Evolutionary conservation across 2,113 vertebrate species (phyloP), one percentile per base, ranked within the genome.

Genomic region (Charina bottae): DNA sequence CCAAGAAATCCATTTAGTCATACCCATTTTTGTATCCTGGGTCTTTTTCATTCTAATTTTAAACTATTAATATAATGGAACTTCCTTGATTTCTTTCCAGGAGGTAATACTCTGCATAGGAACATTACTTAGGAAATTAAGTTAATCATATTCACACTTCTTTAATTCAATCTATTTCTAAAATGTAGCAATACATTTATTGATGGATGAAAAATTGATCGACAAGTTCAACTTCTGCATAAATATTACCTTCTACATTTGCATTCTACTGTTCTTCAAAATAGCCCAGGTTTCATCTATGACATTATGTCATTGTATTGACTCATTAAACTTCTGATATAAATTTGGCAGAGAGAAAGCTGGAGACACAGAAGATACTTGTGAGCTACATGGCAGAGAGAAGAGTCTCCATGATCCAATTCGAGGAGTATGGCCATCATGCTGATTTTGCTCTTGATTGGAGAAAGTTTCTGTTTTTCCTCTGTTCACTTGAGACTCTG

Each of bases 381-480:
- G 28, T 87, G 54, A 87, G 19, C 54, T 58, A 58, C 85, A 59
- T 58, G 85, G n/a, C 54, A 37, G 53, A 87, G 33, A 59, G 19
- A 58, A 33, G n/a, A 56, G n/a, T 58, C 3, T 2, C 28, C 85
- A 11, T 87, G 85, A 11, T 58, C 19, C 54, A 37, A 58, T 54
- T 21, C 54, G 12, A 87, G 55, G 9, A 12, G 19, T 87, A 37
- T 17, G 11, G 42, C 21, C 42, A 49, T 23, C 8, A 84, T 19
- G 49, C 83, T 49, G 12, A 5, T 23, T 84, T 84, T 12, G 42
- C 9, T 84, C 23, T 94, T 96, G 95, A 96, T 96, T 90, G 95
- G 89, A 89, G 95, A 95, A 95, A 94, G 94, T 89, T 95, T 95
- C 91, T 96, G 95, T 94, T 95, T 94, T 95, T 64, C 96, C 94